phyloP scores from a whole-genome alignment of 1,140 invertebrate genomes.

The Glomeris maerens region DNA sequence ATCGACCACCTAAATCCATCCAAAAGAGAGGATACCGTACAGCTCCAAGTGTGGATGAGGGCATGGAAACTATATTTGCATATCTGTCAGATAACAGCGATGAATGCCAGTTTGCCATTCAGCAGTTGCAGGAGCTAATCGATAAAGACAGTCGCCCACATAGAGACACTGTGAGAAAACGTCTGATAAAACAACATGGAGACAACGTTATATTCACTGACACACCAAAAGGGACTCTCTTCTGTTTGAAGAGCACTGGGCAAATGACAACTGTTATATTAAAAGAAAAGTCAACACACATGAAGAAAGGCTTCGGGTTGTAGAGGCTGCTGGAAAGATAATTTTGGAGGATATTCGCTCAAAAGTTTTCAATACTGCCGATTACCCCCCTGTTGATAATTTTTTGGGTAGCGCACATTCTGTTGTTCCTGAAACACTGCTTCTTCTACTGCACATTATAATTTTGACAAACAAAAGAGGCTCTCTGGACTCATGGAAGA shows the following conservation, averaged over 20 bases:
- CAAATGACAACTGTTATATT: slow-evolving; percentile 13
- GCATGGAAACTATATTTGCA: slow-evolving; percentile 6
- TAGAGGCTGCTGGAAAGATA: slow-evolving; percentile 25
- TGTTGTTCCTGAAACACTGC: slow-evolving; percentile 11
- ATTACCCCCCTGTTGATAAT: slow-evolving; percentile 24
- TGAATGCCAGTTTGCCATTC: slow-evolving; percentile 10
- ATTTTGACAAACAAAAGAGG: slow-evolving; percentile 12
- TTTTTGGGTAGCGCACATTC: slow-evolving; percentile 10
- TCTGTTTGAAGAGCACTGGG: slow-evolving; percentile 11
- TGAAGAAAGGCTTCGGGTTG: slow-evolving; percentile 18
- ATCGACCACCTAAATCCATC: too few species aligned
- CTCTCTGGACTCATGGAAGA: slow-evolving; percentile 12
- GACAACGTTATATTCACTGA: slow-evolving; percentile 14
- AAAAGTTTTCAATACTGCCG: slow-evolving; percentile 20
- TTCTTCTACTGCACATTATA: slow-evolving; percentile 12
- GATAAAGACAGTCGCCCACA: slow-evolving; percentile 7
- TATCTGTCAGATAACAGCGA: slow-evolving; percentile 6
- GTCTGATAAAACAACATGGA: slow-evolving; percentile 14
- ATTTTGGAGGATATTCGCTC: slow-evolving; percentile 26
- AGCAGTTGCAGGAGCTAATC: slow-evolving; percentile 3
- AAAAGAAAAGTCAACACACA: slow-evolving; percentile 1
- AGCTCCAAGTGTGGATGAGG: not conserved
- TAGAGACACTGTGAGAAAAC: slow-evolving; percentile 12
- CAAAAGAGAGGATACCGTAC: not conserved
- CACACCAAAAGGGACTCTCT: not conserved